Evolutionary conservation across 1,140 invertebrate genomes (phyloP).

Genomic region (Paraescarpia echinospica): DNA sequence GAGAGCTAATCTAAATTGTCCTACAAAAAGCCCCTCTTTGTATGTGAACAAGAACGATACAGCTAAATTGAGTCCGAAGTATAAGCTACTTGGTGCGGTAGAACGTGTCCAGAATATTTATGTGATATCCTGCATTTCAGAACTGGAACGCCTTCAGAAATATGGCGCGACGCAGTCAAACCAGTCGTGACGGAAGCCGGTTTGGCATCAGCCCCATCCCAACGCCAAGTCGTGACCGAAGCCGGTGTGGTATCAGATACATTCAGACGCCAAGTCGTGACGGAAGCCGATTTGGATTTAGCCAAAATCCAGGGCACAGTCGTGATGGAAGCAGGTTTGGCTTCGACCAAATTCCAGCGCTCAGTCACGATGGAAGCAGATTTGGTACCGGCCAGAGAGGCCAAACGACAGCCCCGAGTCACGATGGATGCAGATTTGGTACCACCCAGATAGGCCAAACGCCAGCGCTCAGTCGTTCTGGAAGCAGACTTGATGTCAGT

Average conservation of each 20-base stretch:
- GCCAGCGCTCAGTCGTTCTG: neutral
- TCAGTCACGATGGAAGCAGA: neutral
- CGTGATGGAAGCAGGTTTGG: no score
- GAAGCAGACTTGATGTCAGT: neutral
- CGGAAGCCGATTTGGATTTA: neutral
- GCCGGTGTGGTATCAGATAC: neutral
- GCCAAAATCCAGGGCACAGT: neutral
- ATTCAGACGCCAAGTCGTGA: neutral
- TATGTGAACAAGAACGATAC: no score
- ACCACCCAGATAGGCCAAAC: neutral
- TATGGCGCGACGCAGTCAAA: neutral
- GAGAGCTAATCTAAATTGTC: no score
- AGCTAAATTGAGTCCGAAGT: neutral
- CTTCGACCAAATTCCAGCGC: neutral
- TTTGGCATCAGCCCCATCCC: neutral
- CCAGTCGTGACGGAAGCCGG: no score
- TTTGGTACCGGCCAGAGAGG: neutral
- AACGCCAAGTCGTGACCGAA: neutral
- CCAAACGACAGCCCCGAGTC: neutral
- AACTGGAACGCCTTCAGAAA: neutral
- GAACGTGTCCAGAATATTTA: neutral
- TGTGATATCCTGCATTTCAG: neutral
- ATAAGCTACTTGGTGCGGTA: neutral
- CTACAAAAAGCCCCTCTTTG: no score
- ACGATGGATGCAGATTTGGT: neutral